Conservation (phyloP, 1,140 invertebrate genomes). For the Cryptotermes secundus region DNA sequence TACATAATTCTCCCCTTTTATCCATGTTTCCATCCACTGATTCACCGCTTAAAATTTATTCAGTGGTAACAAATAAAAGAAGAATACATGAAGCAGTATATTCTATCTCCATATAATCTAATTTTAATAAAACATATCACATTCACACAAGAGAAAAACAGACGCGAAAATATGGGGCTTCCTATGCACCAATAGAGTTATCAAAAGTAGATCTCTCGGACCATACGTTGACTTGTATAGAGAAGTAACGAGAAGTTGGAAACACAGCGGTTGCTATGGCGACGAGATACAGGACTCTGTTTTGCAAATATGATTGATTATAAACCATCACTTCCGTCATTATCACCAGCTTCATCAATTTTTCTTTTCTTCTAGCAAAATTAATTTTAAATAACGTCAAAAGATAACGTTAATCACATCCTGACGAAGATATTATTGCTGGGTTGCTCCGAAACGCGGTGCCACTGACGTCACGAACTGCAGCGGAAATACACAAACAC, state of each 20-base stretch:
- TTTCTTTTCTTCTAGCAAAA: background rate
- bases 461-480: background rate
- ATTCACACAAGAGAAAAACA: conserved; percentile 1
- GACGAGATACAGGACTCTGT: background rate
- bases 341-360: background rate
- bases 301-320: background rate
- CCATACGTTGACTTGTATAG: background rate
- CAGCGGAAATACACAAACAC: background rate
- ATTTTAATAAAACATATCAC: conserved; percentile 20
- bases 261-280: background rate
- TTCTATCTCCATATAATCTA: background rate
- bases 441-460: background rate
- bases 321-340: background rate
- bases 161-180: background rate
- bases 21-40: background rate
- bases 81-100: background rate
- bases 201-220: background rate
- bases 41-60: background rate
- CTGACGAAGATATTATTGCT: conserved; percentile 14
- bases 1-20: background rate
- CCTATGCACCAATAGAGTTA: background rate
- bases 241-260: background rate
- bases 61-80: background rate
- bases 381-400: background rate
- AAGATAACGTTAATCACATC: background rate